Evolutionary conservation across 2,797 vertebrate species (phyloP), one percentile per base, ranked within the genome.

Genomic region (Poecilia gillii): DNA sequence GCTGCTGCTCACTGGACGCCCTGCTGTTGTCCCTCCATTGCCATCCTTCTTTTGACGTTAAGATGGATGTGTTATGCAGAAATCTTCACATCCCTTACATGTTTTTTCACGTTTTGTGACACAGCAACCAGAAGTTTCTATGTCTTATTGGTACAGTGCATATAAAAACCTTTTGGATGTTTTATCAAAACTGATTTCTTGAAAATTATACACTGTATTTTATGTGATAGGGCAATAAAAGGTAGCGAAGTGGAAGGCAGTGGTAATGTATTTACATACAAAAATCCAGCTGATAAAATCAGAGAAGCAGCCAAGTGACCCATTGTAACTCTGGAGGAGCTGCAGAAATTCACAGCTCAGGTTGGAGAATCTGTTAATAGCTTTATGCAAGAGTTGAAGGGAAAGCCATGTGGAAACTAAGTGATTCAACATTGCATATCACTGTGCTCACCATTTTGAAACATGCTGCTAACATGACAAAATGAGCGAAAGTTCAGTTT

Each of bases 1-100:
- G 93, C 88, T 86, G 25, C 77, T 5, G 16, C 91, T 96, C 93
- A 94, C 82, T 89, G 81, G 82, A 92, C 91, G 92, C 91, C 82
- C 84, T 73, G 51, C 75, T 94, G 51, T 79, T 59, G 82, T 85
- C 81, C 81, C 78, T 78, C 79, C 55, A 66, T 75, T 83, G 85
- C 89, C 87, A 89, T 90, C 79, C 68, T 83, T 74, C 76, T 70
- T 51, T 79, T n/a, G 64, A 49, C 47, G 43, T 73, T 70, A 12
- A 28, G 33, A 84, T 68, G 59, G 77, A 25, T 88, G 71, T 88
- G 78, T 70, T 59, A 82, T 51, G 76, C 55, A 76, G 43, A 73
- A 76, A 47, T 41, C 76, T 68, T 81, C 72, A 18, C 31, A 64
- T 36, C 59, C 31, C 31, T 59, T 31, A 31, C 25, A 31, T 59